A percentile compares a stretch with the other conserved stretches of the same genome.
These are phyloP conservation scores for Axinella damicornis DNA, from an alignment of 37 sponge, comb jelly and placozoan species.

Conservation along the genomic window DNA sequence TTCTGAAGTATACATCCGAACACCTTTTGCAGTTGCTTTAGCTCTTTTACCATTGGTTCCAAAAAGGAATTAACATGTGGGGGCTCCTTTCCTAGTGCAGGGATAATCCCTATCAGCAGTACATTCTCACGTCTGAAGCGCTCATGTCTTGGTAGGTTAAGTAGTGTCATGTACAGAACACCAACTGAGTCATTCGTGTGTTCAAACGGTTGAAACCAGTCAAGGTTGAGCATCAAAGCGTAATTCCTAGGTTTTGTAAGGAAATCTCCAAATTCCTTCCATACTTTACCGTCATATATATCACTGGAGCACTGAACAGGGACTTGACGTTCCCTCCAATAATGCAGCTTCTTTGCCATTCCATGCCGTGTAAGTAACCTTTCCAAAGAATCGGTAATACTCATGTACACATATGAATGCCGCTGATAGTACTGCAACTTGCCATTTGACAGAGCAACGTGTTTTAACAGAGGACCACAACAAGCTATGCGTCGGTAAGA, in stretches of 20 bases:
- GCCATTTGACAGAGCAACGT: no score
- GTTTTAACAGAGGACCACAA: no score
- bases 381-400: no score
- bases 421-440: no score
- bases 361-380: constrained; percentile 27
- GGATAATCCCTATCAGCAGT: neutral
- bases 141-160: constrained; percentile 15
- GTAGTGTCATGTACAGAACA: constrained; percentile 42
- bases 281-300: constrained; percentile 76
- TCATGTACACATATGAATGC: no score
- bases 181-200: constrained; percentile 51
- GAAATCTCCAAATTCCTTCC: constrained; percentile 60
- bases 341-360: no score
- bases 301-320: constrained; percentile 15
- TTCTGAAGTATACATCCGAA: no score
- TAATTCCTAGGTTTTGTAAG: neutral
- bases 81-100: neutral
- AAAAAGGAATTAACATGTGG: neutral
- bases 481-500: no score
- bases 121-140: neutral
- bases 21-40: no score
- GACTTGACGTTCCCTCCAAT: constrained; percentile 22
- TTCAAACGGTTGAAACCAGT: constrained; percentile 65
- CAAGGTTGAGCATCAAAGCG: constrained; percentile 38
- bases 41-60: neutral